These are phyloP conservation scores for Rhadina sibilatrix DNA, from an alignment of 2,113 vertebrate genomes.

Conservation along the genomic window DNA sequence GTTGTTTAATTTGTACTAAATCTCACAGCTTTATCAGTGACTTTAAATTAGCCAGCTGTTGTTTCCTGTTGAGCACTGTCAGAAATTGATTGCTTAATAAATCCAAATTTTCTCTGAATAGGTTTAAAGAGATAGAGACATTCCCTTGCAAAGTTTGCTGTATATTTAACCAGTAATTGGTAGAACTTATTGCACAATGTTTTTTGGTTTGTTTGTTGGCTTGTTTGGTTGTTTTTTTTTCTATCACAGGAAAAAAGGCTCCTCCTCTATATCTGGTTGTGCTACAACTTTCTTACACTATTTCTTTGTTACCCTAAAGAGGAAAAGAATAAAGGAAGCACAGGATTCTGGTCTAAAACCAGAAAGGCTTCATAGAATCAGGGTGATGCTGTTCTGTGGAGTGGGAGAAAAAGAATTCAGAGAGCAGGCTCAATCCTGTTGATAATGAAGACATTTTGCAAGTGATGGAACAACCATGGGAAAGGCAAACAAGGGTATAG, in stretches of 20 bases:
- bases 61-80: background rate
- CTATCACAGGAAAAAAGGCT: background rate
- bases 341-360: background rate
- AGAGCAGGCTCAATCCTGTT: background rate
- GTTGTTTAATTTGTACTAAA: background rate
- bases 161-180: background rate
- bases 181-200: background rate
- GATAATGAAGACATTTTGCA: background rate
- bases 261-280: background rate
- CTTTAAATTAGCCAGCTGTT: conserved; percentile 36
- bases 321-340: background rate
- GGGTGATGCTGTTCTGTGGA: background rate
- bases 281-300: background rate
- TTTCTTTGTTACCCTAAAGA: background rate
- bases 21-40: background rate
- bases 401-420: background rate
- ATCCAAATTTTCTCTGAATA: background rate
- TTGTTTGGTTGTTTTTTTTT: too few species aligned
- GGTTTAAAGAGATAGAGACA: background rate
- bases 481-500: background rate
- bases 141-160: background rate
- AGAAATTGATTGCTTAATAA: conserved; percentile 31
- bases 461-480: background rate
- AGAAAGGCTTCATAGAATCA: background rate
- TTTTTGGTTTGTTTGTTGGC: background rate